A percentile compares a stretch with the other conserved stretches of the same genome.
phyloP scores from a whole-genome alignment of 2,797 vertebrate genomes.

The Vultur gryphus region DNA sequence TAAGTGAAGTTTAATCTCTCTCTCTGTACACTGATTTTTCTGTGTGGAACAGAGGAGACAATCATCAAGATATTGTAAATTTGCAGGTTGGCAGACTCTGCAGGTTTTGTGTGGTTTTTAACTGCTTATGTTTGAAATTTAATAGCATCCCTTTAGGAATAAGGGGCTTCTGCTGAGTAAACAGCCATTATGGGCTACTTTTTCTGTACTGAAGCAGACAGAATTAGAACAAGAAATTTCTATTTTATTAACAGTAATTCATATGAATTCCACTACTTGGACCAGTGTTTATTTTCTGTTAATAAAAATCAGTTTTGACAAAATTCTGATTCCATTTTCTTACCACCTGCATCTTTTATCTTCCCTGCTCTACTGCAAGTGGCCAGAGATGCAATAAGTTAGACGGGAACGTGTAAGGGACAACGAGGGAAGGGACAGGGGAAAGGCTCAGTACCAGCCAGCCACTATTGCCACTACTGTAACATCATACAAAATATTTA shows the following conservation, averaged over 20 bases:
- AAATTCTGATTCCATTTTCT: conserved; percentile 37
- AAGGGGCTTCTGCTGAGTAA: neutral
- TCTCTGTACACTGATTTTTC: neutral
- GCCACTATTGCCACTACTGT: neutral
- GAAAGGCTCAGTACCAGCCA: conserved; percentile 5
- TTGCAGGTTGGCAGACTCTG: neutral
- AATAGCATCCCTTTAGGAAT: neutral
- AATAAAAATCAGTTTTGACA: conserved; percentile 75
- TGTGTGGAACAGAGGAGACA: neutral
- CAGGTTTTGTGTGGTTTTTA: neutral
- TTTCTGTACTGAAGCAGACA: neutral
- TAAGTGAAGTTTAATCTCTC: neutral
- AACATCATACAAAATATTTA: neutral
- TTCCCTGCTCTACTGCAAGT: neutral
- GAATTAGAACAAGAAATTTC: neutral
- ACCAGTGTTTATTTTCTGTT: conserved; percentile 74
- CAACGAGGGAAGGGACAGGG: neutral
- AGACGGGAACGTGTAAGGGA: neutral
- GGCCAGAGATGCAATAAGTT: conserved; percentile 23
- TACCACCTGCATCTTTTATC: neutral
- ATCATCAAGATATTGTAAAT: neutral
- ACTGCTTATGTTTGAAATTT: neutral
- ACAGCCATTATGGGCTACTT: neutral
- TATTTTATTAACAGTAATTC: conserved; percentile 65
- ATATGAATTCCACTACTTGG: conserved; percentile 16